Percentiles rank a stretch among this genome's conserved stretches.
Evolutionary conservation across 1,140 invertebrate species (phyloP).

Genomic region (Aphaenogaster ashmeadi): DNA sequence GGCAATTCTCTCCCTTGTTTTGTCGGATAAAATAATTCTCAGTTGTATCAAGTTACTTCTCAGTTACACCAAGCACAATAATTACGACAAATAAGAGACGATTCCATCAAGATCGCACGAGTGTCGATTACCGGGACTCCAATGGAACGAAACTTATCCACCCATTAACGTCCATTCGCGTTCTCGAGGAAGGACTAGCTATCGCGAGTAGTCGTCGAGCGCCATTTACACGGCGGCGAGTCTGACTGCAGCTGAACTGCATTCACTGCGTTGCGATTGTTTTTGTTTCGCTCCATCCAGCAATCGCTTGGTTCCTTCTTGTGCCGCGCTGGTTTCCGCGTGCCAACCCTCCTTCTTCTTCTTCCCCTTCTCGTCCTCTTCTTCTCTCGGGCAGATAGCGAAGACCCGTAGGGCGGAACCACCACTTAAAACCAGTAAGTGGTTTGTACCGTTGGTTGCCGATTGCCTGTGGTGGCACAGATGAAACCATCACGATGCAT

Average conservation of each 20-base stretch:
- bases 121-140: constrained; percentile 27
- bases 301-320: constrained; percentile 44
- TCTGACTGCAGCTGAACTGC: constrained; percentile 40
- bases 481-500: constrained; percentile 54
- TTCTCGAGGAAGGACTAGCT: constrained; percentile 27
- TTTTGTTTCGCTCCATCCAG: constrained; percentile 55
- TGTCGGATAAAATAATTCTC: neutral
- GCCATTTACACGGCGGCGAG: constrained; percentile 33
- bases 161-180: constrained; percentile 32
- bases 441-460: constrained; percentile 75
- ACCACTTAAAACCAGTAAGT: constrained; percentile 74
- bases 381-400: constrained; percentile 34
- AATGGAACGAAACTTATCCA: constrained; percentile 32
- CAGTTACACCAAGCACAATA: constrained; percentile 8
- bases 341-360: constrained; percentile 1
- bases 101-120: constrained; percentile 28
- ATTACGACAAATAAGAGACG: constrained; percentile 28
- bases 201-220: constrained; percentile 28
- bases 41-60: constrained; percentile 4
- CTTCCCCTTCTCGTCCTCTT: constrained; percentile 19
- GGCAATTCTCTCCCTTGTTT: neutral
- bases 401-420: constrained; percentile 64
- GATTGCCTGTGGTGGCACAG: constrained; percentile 65
- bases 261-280: constrained; percentile 57
- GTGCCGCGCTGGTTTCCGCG: constrained; percentile 45